phyloP scores from a whole-genome alignment of 2,888 invertebrate species.

The Odontocerum albicorne region DNA sequence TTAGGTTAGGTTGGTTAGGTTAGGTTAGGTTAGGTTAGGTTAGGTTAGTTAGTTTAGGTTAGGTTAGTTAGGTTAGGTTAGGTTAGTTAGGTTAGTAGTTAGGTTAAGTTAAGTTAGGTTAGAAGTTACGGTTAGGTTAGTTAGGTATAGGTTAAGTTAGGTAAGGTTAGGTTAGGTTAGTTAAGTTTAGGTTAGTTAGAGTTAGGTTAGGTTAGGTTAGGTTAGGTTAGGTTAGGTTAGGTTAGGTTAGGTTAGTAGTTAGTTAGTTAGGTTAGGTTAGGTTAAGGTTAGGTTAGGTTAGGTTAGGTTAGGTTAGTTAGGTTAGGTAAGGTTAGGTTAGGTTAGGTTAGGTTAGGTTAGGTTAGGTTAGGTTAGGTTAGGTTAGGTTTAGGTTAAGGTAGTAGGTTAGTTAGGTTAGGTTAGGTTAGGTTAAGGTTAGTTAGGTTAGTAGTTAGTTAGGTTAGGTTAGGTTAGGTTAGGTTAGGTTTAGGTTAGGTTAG shows the following conservation, averaged over 20 bases:
- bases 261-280: conserved; percentile 10
- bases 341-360: conserved; percentile 20
- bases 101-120: conserved; percentile 18
- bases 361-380: conserved; percentile 17
- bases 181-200: conserved; percentile 3
- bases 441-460: conserved; percentile 9
- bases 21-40: conserved; percentile 26
- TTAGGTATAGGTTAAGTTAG: conserved; percentile 8
- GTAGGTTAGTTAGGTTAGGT: conserved; percentile 11
- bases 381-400: conserved; percentile 16
- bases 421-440: conserved; percentile 10
- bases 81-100: conserved; percentile 33
- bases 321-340: conserved; percentile 16
- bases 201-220: conserved; percentile 9
- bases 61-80: conserved; percentile 29
- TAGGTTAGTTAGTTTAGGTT: conserved; percentile 28
- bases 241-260: conserved; percentile 7
- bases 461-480: conserved; percentile 17
- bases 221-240: conserved; percentile 9
- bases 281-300: conserved; percentile 15
- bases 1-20: conserved; percentile 26
- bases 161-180: conserved; percentile 13
- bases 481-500: conserved; percentile 17
- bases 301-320: conserved; percentile 17
- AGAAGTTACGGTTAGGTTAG: conserved; percentile 19